Conservation (phyloP, 2,113 vertebrate species). For the Sinocyclocheilus grahami region DNA sequence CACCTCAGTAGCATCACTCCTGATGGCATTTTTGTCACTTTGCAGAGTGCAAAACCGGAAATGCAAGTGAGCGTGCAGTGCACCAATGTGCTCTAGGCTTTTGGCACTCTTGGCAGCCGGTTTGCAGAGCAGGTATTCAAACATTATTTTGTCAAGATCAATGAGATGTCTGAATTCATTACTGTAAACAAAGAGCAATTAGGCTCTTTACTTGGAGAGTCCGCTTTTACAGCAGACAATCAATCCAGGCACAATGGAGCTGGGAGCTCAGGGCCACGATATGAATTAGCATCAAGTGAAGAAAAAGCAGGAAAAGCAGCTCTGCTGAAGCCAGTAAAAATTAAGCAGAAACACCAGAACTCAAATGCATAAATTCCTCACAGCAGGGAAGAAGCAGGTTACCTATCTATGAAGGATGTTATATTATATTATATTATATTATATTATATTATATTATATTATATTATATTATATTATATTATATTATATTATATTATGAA, state of each 20-base stretch:
- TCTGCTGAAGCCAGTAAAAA: slow-evolving; percentile 44
- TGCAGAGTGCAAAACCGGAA: not conserved
- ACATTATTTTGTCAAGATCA: slow-evolving; percentile 58
- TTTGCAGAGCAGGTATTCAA: slow-evolving; percentile 30
- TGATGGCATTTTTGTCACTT: not conserved
- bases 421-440: not conserved
- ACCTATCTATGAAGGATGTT: not conserved
- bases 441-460: not conserved
- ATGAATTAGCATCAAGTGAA: slow-evolving; percentile 58
- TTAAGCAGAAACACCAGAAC: not conserved
- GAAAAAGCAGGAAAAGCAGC: slow-evolving; percentile 49
- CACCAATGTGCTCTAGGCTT: not conserved
- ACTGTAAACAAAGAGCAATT: slow-evolving; percentile 61
- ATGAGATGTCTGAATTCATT: slow-evolving; percentile 60
- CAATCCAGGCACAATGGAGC: slow-evolving; percentile 53
- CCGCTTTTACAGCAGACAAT: slow-evolving; percentile 54
- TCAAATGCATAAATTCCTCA: slow-evolving; percentile 10
- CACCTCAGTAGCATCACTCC: not conserved
- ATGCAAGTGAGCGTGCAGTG: not conserved
- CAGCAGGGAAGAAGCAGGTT: not conserved
- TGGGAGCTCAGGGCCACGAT: slow-evolving; percentile 50
- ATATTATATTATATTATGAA: too few species aligned
- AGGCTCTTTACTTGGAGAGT: slow-evolving; percentile 56
- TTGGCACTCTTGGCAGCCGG: not conserved
- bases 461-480: not conserved